These are phyloP conservation scores for Hemithea aestivaria DNA, from an alignment of 2,888 invertebrate species.

Conservation along the genomic window DNA sequence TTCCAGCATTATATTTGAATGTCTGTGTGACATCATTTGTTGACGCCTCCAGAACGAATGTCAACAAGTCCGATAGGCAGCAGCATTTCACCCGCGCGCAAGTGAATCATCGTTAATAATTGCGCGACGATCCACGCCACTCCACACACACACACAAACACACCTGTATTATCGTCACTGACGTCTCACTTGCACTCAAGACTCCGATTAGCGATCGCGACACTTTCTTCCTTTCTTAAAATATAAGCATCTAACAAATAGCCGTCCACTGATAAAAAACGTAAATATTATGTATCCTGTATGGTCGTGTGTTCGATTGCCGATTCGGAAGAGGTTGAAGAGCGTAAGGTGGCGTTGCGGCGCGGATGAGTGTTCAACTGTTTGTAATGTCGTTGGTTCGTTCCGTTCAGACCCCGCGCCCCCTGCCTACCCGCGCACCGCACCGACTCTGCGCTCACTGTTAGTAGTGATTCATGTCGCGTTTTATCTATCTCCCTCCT, in stretches of 20 bases:
- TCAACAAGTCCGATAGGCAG: constrained; percentile 77
- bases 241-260: constrained; percentile 37
- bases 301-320: constrained; percentile 33
- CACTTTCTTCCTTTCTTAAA: constrained; percentile 32
- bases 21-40: constrained; percentile 69
- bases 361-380: constrained; percentile 74
- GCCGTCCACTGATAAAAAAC: constrained; percentile 43
- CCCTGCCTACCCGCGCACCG: constrained; percentile 50
- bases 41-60: constrained; percentile 70
- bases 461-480: constrained; percentile 78
- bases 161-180: constrained; percentile 66
- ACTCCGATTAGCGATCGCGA: constrained; percentile 27
- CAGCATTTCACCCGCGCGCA: constrained; percentile 77
- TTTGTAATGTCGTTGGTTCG: constrained; percentile 70
- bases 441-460: constrained; percentile 62
- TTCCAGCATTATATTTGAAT: constrained; percentile 68
- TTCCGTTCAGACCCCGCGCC: constrained; percentile 40
- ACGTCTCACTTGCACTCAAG: constrained; percentile 39
- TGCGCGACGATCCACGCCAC: constrained; percentile 76
- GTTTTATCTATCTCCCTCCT: constrained; percentile 79
- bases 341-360: constrained; percentile 52
- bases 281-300: constrained; percentile 36
- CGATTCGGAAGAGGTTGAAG: constrained; percentile 34
- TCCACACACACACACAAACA: constrained; percentile 59
- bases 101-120: constrained; percentile 79